Conservation (phyloP, 2,797 vertebrate species). For the Microctenopoma steveboyesi region DNA sequence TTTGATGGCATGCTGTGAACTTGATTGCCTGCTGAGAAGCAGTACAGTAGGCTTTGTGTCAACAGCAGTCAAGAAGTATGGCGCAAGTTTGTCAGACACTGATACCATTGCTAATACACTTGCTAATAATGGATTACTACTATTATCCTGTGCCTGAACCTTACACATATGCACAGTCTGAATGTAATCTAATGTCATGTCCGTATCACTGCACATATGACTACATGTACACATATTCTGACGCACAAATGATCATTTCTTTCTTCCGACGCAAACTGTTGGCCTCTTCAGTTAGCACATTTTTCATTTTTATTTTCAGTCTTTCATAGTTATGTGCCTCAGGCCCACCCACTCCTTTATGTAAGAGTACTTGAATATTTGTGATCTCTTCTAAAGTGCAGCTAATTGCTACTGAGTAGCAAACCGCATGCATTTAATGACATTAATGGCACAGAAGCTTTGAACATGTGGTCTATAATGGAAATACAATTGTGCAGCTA, state of each 20-base stretch:
- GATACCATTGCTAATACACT: constrained; percentile 23
- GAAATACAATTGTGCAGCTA: constrained; percentile 24
- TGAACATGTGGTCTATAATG: constrained; percentile 44
- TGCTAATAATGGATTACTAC: constrained; percentile 14
- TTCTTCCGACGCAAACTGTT: no score
- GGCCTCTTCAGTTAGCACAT: constrained; percentile 4
- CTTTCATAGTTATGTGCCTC: constrained; percentile 22
- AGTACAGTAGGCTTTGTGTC: constrained; percentile 19
- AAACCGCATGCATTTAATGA: constrained; percentile 41
- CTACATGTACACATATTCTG: not conserved
- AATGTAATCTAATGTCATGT: constrained; percentile 6
- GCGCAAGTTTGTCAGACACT: constrained; percentile 27
- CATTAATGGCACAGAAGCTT: constrained; percentile 35
- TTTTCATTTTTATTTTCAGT: constrained; percentile 22
- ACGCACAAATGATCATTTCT: no score
- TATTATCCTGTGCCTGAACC: constrained; percentile 5
- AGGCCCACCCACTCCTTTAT: constrained; percentile 27
- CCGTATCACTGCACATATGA: not conserved
- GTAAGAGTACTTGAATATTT: constrained; percentile 29
- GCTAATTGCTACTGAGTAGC: constrained; percentile 49
- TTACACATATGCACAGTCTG: not conserved
- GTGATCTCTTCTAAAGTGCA: constrained; percentile 38
- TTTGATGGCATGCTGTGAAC: constrained; percentile 50
- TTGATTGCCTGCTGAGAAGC: constrained; percentile 52
- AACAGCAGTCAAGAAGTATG: constrained; percentile 48